These are phyloP conservation scores for Athene cunicularia DNA, from an alignment of 2,113 vertebrate genomes.

Conservation along the genomic window DNA sequence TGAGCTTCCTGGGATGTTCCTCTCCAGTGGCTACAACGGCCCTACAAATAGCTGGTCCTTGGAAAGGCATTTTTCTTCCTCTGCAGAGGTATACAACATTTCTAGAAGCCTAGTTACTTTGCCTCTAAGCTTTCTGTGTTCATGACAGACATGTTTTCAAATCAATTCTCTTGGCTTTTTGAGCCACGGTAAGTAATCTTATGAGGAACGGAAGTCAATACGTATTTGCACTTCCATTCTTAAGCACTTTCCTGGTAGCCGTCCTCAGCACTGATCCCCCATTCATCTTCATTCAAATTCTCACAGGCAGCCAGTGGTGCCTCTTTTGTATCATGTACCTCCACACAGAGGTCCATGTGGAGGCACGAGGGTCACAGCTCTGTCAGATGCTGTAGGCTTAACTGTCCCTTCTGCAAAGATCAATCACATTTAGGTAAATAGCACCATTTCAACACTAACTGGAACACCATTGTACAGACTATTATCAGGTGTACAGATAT, in stretches of 20 bases:
- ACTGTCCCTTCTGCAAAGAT: neutral
- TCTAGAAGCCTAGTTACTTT: neutral
- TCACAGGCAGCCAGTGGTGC: neutral
- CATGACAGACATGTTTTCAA: neutral
- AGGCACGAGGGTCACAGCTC: neutral
- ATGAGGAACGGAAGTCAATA: neutral
- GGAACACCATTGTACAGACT: neutral
- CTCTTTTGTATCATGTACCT: neutral
- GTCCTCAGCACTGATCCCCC: neutral
- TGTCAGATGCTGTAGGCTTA: neutral
- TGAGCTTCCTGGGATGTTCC: neutral
- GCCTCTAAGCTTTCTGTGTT: neutral
- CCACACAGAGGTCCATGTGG: neutral
- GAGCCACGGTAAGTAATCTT: neutral
- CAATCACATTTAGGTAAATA: neutral
- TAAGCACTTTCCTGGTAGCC: neutral
- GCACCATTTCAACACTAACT: neutral
- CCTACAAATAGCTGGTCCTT: neutral
- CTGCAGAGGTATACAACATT: neutral
- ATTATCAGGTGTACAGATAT: no score
- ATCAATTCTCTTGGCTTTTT: neutral
- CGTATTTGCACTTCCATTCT: neutral
- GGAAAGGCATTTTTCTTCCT: neutral
- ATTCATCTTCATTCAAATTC: neutral
- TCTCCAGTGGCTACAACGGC: neutral